Percentiles rank a stretch among this genome's conserved stretches.
phyloP scores from a whole-genome alignment of 2,888 invertebrate species.

The Bimastos eiseni region DNA sequence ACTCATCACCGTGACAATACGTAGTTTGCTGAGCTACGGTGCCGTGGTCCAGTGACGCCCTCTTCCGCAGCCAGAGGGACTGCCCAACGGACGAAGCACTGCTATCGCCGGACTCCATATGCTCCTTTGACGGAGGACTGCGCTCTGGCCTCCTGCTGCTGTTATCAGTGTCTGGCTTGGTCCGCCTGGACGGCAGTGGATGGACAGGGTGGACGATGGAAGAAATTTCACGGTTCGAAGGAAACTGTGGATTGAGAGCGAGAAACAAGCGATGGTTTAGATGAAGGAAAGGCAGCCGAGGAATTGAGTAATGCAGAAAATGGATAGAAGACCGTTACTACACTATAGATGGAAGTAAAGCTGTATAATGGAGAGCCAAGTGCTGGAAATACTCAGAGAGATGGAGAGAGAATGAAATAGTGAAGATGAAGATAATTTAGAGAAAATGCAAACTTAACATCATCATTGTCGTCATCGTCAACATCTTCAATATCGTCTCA shows the following conservation, averaged over 20 bases:
- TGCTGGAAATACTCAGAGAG: neutral
- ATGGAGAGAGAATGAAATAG: neutral
- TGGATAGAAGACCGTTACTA: too few species aligned
- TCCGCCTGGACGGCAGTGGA: neutral
- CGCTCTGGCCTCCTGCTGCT: neutral
- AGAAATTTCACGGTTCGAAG: neutral
- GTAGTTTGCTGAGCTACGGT: neutral
- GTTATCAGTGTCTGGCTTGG: neutral
- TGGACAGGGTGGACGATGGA: neutral
- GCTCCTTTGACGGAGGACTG: neutral
- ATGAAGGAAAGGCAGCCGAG: neutral
- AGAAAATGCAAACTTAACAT: neutral
- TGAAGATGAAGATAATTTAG: neutral
- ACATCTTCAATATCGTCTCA: too few species aligned
- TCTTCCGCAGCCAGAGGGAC: neutral
- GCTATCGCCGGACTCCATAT: slow-evolving; percentile 1
- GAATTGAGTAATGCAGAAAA: too few species aligned
- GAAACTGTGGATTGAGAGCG: neutral
- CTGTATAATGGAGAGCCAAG: neutral
- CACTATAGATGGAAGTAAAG: neutral
- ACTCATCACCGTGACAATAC: slow-evolving; percentile 13
- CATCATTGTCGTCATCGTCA: neutral
- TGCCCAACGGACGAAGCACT: neutral
- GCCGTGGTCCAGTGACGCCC: neutral
- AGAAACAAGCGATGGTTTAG: neutral